Evolutionary conservation across 2,888 invertebrate genomes (phyloP).

Genomic region (Bellardia bayeri): DNA sequence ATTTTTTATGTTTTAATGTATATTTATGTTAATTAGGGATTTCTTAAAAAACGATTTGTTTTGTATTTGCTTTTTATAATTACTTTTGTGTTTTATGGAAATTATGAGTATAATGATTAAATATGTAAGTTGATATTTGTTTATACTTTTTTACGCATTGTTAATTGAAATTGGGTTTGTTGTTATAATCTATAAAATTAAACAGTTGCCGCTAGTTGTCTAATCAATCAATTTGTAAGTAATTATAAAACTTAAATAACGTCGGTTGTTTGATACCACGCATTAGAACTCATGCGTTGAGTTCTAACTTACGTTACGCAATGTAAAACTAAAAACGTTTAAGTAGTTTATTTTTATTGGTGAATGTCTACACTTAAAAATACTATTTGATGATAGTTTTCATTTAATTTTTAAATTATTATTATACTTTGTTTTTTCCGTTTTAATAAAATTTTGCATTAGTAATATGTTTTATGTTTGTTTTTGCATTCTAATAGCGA

Average conservation of each 20-base stretch:
- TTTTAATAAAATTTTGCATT: slow-evolving; percentile 37
- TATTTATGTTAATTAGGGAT: slow-evolving; percentile 21
- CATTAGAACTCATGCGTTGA: slow-evolving; percentile 35
- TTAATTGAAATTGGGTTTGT: slow-evolving; percentile 24
- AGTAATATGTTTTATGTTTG: slow-evolving; percentile 38
- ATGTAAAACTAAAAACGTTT: slow-evolving; percentile 26
- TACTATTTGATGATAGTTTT: slow-evolving; percentile 49
- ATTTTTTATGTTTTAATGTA: slow-evolving; percentile 31
- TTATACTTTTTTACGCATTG: slow-evolving; percentile 43
- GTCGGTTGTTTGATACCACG: slow-evolving; percentile 18
- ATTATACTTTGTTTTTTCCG: slow-evolving; percentile 30
- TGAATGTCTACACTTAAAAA: slow-evolving; percentile 47
- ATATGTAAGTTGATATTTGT: slow-evolving; percentile 21
- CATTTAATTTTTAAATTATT: slow-evolving; percentile 1
- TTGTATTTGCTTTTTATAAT: slow-evolving; percentile 25
- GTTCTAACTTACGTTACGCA: slow-evolving; percentile 50
- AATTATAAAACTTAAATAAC: slow-evolving; percentile 44
- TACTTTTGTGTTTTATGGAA: slow-evolving; percentile 32
- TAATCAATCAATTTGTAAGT: slow-evolving; percentile 25
- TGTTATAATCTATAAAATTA: slow-evolving; percentile 10
- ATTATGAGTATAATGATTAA: slow-evolving; percentile 39
- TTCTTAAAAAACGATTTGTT: slow-evolving; percentile 49
- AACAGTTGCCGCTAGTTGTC: slow-evolving; percentile 18
- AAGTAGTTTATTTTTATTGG: slow-evolving; percentile 32
- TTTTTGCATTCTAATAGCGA: slow-evolving; percentile 79